Evolutionary conservation across 2,888 invertebrate genomes (phyloP), one percentile per base, ranked within the genome.

Genomic region (Cordylochernes scorpioides): DNA sequence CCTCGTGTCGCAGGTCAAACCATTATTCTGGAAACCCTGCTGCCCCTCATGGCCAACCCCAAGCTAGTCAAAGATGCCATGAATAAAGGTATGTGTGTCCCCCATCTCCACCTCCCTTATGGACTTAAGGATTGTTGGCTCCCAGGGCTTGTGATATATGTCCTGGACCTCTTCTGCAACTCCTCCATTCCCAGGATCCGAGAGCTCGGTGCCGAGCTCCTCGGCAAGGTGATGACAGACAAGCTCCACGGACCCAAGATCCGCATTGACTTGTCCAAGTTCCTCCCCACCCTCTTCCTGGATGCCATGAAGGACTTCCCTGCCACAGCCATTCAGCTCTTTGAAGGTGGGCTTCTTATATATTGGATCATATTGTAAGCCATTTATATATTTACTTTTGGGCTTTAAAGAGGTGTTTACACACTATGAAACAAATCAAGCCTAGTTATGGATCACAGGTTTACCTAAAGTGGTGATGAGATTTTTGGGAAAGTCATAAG

Each of bases 211-310:
- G 88, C 88, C 0, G 86, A 88, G 47, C 59, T 91, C 34, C 59
- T 94, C 32, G 78, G 84, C 2, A 72, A 84, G 46, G 77, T 94
- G 71, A 71, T 77, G 46, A 63, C 74, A 0, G 97, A 97, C 57
- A 88, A 91, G 51, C 59, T 97, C 30, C 80, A 82, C 25, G 97
- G 97, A 4, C 94, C 94, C 2, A 75, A 80, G 58, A 73, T 88
- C 22, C 68, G 80, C 3, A 65, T 94, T 7, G 68, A 74, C 35
- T 60, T 94, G 30, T 66, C 68, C 5, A 74, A 78, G 46, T 88
- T 88, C 59, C 59, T 97, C 45, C 97, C 94, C 8, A 64, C 69
- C 35, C 71, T 88, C 41, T 88, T 97, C 54, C 71, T 82, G 44
- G 94, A 94, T 53, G 86, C 88, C 12, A 82, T 94, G 71, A 65